Evolutionary conservation across 2,888 invertebrate species (phyloP).

Genomic region (Odontocolon sp.): DNA sequence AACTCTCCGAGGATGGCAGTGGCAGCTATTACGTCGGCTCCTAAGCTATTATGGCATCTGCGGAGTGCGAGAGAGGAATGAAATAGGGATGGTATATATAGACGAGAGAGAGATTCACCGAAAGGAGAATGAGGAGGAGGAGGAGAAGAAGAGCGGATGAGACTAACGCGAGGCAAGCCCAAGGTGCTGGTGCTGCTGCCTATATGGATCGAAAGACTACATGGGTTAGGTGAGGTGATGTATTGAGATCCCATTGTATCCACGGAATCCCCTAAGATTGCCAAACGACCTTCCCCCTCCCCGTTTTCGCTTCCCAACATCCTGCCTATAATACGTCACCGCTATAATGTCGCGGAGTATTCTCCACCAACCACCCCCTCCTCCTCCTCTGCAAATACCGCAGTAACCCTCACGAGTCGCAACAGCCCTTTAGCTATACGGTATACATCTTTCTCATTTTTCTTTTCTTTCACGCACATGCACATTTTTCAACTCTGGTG

Average conservation of each 20-base stretch:
- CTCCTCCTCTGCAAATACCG: conserved; percentile 31
- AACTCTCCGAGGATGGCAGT: conserved; percentile 76
- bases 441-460: conserved; percentile 10
- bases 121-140: conserved; percentile 46
- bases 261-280: conserved; percentile 80
- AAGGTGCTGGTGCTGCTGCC: conserved; percentile 39
- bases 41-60: conserved; percentile 80
- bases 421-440: background rate
- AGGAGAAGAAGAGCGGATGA: conserved; percentile 62
- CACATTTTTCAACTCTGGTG: background rate
- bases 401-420: conserved; percentile 18
- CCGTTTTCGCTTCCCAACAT: conserved; percentile 29
- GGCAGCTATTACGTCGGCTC: conserved; percentile 79
- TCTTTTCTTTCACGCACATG: background rate
- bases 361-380: conserved; percentile 29
- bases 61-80: conserved; percentile 48
- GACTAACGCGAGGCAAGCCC: conserved; percentile 47
- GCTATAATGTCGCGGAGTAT: conserved; percentile 62
- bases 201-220: conserved; percentile 52
- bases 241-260: conserved; percentile 81
- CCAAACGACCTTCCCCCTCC: conserved; percentile 78
- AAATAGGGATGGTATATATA: conserved; percentile 42
- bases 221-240: conserved; percentile 79
- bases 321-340: conserved; percentile 76
- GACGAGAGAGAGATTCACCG: conserved; percentile 35